Conservation (phyloP, 2,113 vertebrate species). For the Microtus montanus region DNA sequence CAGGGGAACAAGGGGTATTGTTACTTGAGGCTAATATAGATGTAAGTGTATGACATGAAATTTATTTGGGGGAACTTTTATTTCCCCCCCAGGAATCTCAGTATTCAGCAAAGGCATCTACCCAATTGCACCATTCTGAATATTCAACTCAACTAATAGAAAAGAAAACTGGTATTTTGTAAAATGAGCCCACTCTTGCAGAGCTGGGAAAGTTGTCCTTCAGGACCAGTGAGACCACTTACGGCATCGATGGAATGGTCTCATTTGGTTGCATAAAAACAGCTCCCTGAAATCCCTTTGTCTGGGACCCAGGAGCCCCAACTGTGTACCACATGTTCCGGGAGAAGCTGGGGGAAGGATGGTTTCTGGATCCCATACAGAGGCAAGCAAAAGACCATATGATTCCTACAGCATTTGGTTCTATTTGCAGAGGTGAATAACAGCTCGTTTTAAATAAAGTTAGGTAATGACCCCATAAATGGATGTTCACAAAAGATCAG, state of each 20-base stretch:
- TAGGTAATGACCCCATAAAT: constrained; percentile 35
- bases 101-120: not conserved
- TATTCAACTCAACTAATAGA: not conserved
- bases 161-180: not conserved
- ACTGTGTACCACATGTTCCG: not conserved
- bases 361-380: not conserved
- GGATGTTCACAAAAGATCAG: constrained; percentile 13
- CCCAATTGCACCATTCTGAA: not conserved
- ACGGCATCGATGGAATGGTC: not conserved
- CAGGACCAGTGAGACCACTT: constrained; percentile 18
- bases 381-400: not conserved
- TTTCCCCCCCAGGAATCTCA: not conserved
- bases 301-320: not conserved
- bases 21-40: constrained; percentile 36
- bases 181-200: not conserved
- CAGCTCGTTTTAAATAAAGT: constrained; percentile 32
- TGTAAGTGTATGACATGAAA: constrained; percentile 19
- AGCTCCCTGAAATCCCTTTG: constrained; percentile 29
- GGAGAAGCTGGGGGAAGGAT: not conserved
- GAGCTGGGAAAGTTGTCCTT: constrained; percentile 11
- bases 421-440: constrained; percentile 9
- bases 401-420: not conserved
- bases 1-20: not conserved
- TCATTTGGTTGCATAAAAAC: constrained; percentile 39
- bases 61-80: constrained; percentile 30